Base-by-base conservation (phyloP, 1,140 invertebrate species). In the Drosophila nasuta region DNA sequence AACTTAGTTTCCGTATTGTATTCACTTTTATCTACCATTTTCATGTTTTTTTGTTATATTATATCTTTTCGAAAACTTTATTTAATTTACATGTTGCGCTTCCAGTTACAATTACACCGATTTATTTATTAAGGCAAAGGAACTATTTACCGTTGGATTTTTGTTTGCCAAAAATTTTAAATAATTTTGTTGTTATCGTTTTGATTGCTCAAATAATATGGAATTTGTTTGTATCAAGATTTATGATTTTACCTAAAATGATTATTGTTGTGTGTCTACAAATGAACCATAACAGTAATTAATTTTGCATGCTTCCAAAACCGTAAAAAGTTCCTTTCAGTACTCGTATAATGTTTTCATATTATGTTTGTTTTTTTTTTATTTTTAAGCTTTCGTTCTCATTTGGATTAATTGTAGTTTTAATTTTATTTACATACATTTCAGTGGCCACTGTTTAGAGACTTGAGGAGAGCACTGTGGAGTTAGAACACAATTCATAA, bases 61-160 rank as follows among this genome's bases (percentile, higher is more conserved):
- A 58, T 71, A 25, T 41, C 13, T 30, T 56, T 51, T 4, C 5
- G n/a, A 45, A 30, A 3, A 1, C 38, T 66, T 11, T 45, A 68
- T 63, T 74, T 1, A 54, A 67, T 68, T 77, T 63, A 58, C 62
- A 76, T 52, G 35, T 75, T 58, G 71, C 49, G 28, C 51, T 69
- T 65, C 51, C 64, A 70, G 62, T 64, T 73, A 30, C 46, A 56
- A 71, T 63, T 68, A 77, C 65, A 74, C 38, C 67, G 52, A 60
- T 72, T 79, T 69, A 75, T 78, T 77, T 88, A 80, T 52, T 52
- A 82, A 88, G 83, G 77, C 77, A 87, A 89, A 89, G 85, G 85
- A 89, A 89, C 85, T 89, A 81, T 89, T 89, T 89, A 89, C 85
- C 85, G 85, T 76, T 89, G 85, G 85, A 89, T 89, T 89, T 89